These are phyloP conservation scores for Caenorhabditis sp. DNA, from an alignment of 2,888 invertebrate species.

Conservation along the genomic window DNA sequence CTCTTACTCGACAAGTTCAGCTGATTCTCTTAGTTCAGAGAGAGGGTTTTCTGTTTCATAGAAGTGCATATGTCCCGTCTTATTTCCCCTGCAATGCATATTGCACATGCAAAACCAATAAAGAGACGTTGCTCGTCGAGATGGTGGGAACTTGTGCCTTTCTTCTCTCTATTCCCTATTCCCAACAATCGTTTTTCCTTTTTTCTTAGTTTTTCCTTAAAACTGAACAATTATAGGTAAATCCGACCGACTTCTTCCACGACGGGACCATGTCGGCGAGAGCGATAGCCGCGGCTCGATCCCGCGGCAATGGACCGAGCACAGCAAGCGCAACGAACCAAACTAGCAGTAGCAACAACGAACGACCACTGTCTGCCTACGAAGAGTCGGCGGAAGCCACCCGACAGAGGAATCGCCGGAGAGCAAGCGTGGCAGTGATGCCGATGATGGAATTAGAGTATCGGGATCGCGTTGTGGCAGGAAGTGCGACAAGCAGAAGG, in stretches of 20 bases:
- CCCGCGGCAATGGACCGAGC: slow-evolving; percentile 8
- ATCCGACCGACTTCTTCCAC: slow-evolving; percentile 14
- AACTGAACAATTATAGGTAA: slow-evolving; percentile 4
- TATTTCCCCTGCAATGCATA: slow-evolving; percentile 1
- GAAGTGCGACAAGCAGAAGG: slow-evolving; percentile 29
- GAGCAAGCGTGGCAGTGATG: slow-evolving; percentile 64
- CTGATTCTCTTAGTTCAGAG: no score
- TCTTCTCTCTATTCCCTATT: slow-evolving; percentile 1
- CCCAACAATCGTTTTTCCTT: not conserved
- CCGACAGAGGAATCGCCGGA: slow-evolving; percentile 36
- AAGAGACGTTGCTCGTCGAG: slow-evolving; percentile 41
- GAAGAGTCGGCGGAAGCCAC: slow-evolving; percentile 51
- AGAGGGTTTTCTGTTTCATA: no score
- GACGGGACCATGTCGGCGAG: slow-evolving; percentile 57
- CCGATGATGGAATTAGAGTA: slow-evolving; percentile 54
- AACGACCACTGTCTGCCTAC: slow-evolving; percentile 63
- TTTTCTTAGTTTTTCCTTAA: not conserved
- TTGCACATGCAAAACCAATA: slow-evolving; percentile 53
- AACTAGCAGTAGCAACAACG: slow-evolving; percentile 32
- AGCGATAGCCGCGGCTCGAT: slow-evolving; percentile 56
- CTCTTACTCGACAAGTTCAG: no score
- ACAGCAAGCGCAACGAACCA: slow-evolving; percentile 12
- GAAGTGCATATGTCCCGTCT: not conserved
- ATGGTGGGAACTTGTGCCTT: slow-evolving; percentile 48
- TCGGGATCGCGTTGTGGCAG: slow-evolving; percentile 42